Evolutionary conservation across 2,113 vertebrate species (phyloP).

Genomic region (Pterocles gutturalis): DNA sequence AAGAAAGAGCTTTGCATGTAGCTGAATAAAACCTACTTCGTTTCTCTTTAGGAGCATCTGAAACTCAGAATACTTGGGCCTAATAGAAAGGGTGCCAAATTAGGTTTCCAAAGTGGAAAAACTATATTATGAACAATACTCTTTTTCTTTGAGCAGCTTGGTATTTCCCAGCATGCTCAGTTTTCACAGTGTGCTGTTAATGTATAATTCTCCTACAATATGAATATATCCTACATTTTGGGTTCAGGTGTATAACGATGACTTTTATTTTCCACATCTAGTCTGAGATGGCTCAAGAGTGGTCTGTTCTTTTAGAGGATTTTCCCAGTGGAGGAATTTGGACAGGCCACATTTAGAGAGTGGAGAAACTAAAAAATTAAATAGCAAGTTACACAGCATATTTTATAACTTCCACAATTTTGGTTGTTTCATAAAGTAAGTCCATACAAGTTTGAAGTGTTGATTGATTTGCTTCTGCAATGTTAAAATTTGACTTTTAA

Average conservation of each 20-base stretch:
- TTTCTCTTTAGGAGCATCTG: neutral
- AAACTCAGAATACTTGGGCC: neutral
- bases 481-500: conserved; percentile 27
- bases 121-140: neutral
- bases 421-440: conserved; percentile 17
- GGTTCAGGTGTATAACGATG: neutral
- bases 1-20: neutral
- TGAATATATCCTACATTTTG: neutral
- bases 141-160: neutral
- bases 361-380: neutral
- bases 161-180: neutral
- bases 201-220: neutral
- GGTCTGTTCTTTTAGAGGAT: neutral
- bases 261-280: neutral
- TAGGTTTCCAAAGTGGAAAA: conserved; percentile 22
- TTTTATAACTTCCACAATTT: neutral
- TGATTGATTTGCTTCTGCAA: conserved; percentile 39
- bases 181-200: neutral
- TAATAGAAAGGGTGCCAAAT: conserved; percentile 11
- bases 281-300: neutral
- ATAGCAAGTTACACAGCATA: neutral
- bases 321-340: neutral
- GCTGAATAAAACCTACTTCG: neutral
- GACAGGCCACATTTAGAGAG: neutral
- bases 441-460: neutral